A percentile compares a stretch with the other conserved stretches of the same genome.
phyloP scores from a whole-genome alignment of 2,113 vertebrate species.

The Furnarius figulus region DNA sequence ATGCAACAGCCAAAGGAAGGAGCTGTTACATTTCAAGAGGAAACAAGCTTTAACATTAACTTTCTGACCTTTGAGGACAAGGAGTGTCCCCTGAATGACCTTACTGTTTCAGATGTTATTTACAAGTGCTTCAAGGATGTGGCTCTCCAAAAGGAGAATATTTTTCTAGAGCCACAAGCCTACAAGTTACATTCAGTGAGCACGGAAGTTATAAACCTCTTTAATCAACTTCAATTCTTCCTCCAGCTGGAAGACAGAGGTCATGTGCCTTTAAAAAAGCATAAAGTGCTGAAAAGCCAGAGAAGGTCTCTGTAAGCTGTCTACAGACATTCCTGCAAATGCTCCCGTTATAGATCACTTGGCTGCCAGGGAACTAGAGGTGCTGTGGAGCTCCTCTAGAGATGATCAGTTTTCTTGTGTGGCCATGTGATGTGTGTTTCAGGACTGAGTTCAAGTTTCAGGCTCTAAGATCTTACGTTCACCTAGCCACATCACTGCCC shows the following conservation, averaged over 20 bases:
- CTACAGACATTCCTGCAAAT: background rate
- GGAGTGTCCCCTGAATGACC: background rate
- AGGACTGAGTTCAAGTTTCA: background rate
- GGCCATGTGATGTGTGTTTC: accelerated
- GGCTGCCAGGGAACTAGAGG: background rate
- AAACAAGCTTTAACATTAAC: background rate
- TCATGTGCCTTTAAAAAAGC: background rate
- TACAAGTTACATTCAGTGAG: background rate
- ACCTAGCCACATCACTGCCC: background rate
- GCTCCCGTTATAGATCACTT: background rate
- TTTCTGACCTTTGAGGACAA: background rate
- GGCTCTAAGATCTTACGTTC: background rate
- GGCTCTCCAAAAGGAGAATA: background rate
- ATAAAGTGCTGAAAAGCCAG: background rate
- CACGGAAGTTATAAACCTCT: background rate
- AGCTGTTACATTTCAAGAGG: background rate
- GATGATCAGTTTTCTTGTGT: background rate
- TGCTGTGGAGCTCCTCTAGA: background rate
- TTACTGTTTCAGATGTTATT: background rate
- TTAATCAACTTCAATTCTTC: background rate
- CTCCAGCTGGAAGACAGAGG: background rate
- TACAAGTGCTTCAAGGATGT: background rate
- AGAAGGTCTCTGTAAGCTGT: background rate
- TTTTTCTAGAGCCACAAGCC: background rate
- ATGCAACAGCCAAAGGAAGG: background rate